These are phyloP conservation scores for Cisticola juncidis DNA, from an alignment of 2,113 vertebrate species.

Conservation along the genomic window DNA sequence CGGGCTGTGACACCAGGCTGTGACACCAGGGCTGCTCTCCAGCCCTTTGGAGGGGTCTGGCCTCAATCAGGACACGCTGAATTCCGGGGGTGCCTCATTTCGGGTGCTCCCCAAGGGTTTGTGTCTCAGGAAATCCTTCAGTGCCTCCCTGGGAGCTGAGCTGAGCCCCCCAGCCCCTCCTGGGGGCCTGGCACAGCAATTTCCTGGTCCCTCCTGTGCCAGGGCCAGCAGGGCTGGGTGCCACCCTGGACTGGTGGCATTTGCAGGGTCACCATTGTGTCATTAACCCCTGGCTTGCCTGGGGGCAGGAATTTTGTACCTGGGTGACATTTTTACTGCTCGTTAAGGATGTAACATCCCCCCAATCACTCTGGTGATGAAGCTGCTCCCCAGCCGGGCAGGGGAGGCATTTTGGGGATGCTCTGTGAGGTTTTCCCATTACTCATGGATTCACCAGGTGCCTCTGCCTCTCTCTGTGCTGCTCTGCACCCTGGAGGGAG, in stretches of 20 bases:
- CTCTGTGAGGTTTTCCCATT: neutral
- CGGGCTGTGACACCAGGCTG: accelerated
- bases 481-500: neutral
- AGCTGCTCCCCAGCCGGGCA: neutral
- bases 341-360: neutral
- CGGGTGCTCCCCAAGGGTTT: neutral
- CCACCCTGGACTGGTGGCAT: neutral
- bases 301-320: neutral
- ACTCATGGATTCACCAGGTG: accelerated
- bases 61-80: accelerated
- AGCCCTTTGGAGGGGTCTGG: neutral
- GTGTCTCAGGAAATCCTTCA: neutral
- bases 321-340: neutral
- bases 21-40: neutral
- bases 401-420: neutral
- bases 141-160: neutral
- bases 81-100: accelerated
- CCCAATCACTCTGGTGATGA: neutral
- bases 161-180: accelerated
- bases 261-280: accelerated
- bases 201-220: neutral
- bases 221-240: neutral
- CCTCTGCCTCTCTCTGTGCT: neutral
- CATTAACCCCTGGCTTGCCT: accelerated
- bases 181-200: neutral